Percentiles rank a stretch among this genome's conserved stretches.
Evolutionary conservation across 2,113 vertebrate genomes (phyloP).

Genomic region (Cyrtonyx montezumae): DNA sequence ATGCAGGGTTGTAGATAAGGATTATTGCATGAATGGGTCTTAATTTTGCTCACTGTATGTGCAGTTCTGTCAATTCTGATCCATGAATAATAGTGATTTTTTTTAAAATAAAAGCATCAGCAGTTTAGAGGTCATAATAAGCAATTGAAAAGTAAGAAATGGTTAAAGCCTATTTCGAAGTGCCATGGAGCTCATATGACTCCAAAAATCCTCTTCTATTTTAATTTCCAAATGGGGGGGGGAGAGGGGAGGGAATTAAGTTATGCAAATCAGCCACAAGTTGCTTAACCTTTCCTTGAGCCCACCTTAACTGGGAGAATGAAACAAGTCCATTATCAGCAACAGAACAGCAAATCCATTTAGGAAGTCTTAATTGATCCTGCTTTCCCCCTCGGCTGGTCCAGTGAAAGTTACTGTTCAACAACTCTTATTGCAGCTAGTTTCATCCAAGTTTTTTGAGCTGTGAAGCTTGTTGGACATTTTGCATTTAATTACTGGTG

Average conservation of each 20-base stretch:
- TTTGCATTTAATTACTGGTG: conserved; percentile 5
- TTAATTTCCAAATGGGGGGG: conserved; percentile 28
- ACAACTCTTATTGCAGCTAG: background rate
- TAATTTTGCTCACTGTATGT: conserved; percentile 17
- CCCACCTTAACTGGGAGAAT: background rate
- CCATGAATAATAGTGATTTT: background rate
- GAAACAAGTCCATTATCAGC: conserved; percentile 68
- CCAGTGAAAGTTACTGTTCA: conserved; percentile 1
- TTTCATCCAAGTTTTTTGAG: background rate
- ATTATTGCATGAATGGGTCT: conserved; percentile 51
- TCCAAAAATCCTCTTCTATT: conserved; percentile 25
- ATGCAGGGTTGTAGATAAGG: background rate
- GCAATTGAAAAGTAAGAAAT: conserved; percentile 3
- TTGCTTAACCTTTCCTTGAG: conserved; percentile 65
- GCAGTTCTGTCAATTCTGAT: conserved; percentile 2
- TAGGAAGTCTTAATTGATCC: conserved; percentile 46
- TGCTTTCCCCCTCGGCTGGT: background rate
- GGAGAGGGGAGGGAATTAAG: conserved; percentile 47
- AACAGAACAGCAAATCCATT: conserved; percentile 39
- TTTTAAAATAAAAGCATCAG: background rate
- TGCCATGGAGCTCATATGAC: background rate
- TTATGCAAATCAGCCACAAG: conserved; percentile 64
- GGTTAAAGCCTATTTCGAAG: conserved; percentile 46
- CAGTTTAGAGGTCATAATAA: conserved; percentile 52
- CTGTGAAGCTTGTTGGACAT: background rate